Conservation (phyloP, 37 sponge, comb jelly and placozoan species). For the Lycopodina hypogea region DNA sequence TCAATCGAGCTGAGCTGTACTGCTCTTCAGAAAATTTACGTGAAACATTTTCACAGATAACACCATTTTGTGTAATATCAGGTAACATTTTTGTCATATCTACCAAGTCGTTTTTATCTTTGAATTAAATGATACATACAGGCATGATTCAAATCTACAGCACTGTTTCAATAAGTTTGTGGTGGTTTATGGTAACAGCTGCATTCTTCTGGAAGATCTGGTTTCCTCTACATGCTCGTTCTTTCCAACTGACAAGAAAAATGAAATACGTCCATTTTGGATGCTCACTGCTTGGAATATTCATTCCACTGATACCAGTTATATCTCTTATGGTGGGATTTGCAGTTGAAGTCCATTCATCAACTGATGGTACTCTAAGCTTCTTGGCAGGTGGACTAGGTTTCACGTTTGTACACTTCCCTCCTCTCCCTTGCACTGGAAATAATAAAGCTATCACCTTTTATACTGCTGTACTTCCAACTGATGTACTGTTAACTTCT, state of each 20-base stretch:
- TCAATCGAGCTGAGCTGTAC: slow-evolving; percentile 12
- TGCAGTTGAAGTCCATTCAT: neutral
- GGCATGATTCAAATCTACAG: neutral
- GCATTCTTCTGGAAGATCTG: slow-evolving; percentile 6
- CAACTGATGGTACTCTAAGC: neutral
- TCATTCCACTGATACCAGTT: neutral
- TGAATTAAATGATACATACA: neutral
- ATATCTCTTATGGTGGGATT: neutral
- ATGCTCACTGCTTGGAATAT: neutral
- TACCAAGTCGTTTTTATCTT: too few relatives aligned
- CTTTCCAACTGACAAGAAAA: too few relatives aligned
- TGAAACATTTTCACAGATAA: neutral
- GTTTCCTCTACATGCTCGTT: too few relatives aligned
- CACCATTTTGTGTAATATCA: slow-evolving; percentile 33
- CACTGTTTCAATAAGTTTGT: neutral
- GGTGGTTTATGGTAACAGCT: slow-evolving; percentile 15
- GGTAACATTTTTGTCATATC: neutral
- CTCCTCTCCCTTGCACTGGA: slow-evolving; percentile 16
- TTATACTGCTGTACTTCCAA: slow-evolving; percentile 25
- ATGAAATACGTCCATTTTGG: too few relatives aligned
- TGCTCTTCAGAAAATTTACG: slow-evolving; percentile 17
- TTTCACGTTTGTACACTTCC: slow-evolving; percentile 11
- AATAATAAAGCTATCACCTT: neutral
- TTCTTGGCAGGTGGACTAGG: neutral
- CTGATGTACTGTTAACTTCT: slow-evolving; percentile 3